Evolutionary conservation across 2,113 vertebrate genomes (phyloP), one percentile per base, ranked within the genome.

Genomic region (Polypterus senegalus): DNA sequence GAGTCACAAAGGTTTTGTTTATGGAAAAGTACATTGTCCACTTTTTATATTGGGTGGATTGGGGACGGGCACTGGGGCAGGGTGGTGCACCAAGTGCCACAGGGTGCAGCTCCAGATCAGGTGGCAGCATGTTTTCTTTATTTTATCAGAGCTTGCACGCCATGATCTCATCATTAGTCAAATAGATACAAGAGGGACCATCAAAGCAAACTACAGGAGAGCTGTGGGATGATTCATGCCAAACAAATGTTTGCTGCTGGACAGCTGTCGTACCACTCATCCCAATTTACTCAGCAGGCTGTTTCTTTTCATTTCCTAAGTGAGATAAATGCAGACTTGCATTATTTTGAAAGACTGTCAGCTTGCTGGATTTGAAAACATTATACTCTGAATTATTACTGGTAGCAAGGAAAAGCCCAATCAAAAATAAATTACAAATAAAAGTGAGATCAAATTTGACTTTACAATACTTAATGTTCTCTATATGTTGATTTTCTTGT

Each of bases 131-230:
- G 69, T 86, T 85, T 89, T 83, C 81, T 77, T 85, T 82, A 77
- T 81, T 73, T 49, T 66, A 63, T 70, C 74, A 76, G 78, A 81
- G 74, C 81, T 76, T 83, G 80, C 84, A 88, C 88, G 89, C 67
- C 70, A 79, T 78, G 88, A 83, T 81, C 78, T 83, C 80, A 82
- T 79, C 79, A 68, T 86, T 82, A 86, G 84, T 86, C 84, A 89
- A 85, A 76, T 71, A 81, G 77, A 86, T 82, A 79, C 74, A 69
- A 75, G 78, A 76, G 71, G 70, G 73, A 74, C 71, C 81, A 89
- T 93, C 84, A 91, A 92, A 93, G 89, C 74, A 76, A 86, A 73
- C 84, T 76, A 80, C 76, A 53, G 81, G 84, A 82, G 79, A 75
- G 77, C 78, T 53, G 44, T 27, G 69, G 73, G 76, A 45, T 75